Evolutionary conservation across 1,140 invertebrate genomes (phyloP).

Genomic region (Ooceraea biroi): DNA sequence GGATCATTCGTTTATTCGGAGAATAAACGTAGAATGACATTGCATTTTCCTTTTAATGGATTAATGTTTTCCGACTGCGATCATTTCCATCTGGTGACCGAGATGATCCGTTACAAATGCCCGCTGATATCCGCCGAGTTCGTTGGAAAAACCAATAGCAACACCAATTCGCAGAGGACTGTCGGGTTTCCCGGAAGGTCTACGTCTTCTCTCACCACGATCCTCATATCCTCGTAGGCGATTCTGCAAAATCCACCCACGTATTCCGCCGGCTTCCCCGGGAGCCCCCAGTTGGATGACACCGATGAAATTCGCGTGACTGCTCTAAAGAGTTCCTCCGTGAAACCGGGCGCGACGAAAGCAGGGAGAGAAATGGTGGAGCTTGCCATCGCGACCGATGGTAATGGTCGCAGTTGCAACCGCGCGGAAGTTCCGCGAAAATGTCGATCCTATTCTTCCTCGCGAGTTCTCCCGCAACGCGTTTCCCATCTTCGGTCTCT

Average conservation of each 20-base stretch:
- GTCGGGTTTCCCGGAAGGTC: conserved; percentile 30
- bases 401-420: conserved; percentile 46
- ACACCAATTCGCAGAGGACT: conserved; percentile 43
- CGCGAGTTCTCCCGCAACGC: conserved; percentile 16
- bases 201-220: conserved; percentile 42
- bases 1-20: neutral
- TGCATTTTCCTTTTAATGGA: conserved; percentile 7
- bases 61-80: conserved; percentile 46
- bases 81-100: conserved; percentile 42
- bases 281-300: conserved; percentile 38
- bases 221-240: conserved; percentile 9
- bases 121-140: conserved; percentile 18
- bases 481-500: neutral
- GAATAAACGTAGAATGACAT: neutral
- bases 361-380: conserved; percentile 33
- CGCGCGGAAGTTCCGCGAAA: conserved; percentile 45
- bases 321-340: conserved; percentile 22
- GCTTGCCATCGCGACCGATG: conserved; percentile 14
- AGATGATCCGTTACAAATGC: conserved; percentile 42
- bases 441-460: conserved; percentile 48
- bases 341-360: conserved; percentile 1
- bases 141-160: conserved; percentile 49
- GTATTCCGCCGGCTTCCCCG: conserved; percentile 2
- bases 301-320: conserved; percentile 42
- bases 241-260: conserved; percentile 17